Base-by-base conservation (phyloP, 2,888 invertebrate genomes). In the Hymenopus coronatus region DNA sequence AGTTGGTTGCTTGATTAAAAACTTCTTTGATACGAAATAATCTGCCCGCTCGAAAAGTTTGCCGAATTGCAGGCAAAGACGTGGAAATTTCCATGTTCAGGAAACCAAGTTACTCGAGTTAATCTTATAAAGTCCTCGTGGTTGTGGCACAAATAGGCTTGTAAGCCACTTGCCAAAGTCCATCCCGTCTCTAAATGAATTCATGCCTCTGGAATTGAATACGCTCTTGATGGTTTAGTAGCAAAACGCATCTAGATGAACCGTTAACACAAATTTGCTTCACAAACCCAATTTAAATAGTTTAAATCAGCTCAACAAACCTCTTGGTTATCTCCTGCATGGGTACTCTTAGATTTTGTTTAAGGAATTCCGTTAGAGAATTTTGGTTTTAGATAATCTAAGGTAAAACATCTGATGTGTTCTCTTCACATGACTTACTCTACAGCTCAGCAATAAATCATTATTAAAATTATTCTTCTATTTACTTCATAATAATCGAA, bases 1-100 rank as follows among this genome's bases (percentile, higher is more conserved):
- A n/a, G 54, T 70, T 20, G 20, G 85, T 20, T 54, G 27, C 46
- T 54, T 54, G 54, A 85, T 85, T 84, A 84, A 85, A 85, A 85
- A 54, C 85, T 85, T 85, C 54, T 46, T 54, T 85, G 54, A 85
- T 54, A 85, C 46, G 33, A 84, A 84, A 84, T 84, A 85, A 54
- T 54, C 54, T 54, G 28, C 28, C 28, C 27, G 54, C 54, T 20
- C n/a, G 27, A 30, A 85, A 85, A 85, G 27, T 46, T 85, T 85
- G 46, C 46, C 54, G 54, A 46, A 54, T 27, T 85, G 54, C 46
- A 70, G 54, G 85, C 28, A 54, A 54, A 28, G 33, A 84, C 40
- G 27, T 33, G 84, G 40, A 84, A 40, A 84, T 27, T 84, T 25
- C 84, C 84, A 40, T 46, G 20, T 33, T 40, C 28, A 14, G 25